Base-by-base conservation (phyloP, 53 echinoderm and acorn worm species). In the Holothuria scabra region DNA sequence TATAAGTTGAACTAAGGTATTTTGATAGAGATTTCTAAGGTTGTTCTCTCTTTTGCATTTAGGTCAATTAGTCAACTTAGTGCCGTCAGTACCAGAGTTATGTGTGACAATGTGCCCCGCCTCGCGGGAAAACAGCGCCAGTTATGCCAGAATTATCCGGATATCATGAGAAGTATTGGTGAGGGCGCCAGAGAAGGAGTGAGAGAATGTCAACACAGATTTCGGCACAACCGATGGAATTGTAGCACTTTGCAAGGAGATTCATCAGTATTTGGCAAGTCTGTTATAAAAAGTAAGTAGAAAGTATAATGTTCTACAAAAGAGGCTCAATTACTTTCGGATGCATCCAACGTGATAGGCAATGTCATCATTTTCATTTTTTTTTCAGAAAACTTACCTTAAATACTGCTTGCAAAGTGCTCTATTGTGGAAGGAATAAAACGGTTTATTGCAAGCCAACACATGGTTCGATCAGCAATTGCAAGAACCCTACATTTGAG, bases 91-190 rank as follows among this genome's bases (percentile, higher is more conserved):
- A 93, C 96, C 26, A 86, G 93, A 4, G 87, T 96, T 52, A 79
- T 93, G 80, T 96, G 96, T 62, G 92, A 93, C 64, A 96, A 96
- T 78, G 93, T 96, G 68, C 96, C 96, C 14, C 91, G 96, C 4
- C 82, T 96, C 24, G 96, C 92, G 22, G 92, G 93, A 59, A 93
- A 84, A 56, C 96, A 96, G 82, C 86, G 96, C 0, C 84, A 96
- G 55, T 87, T 96, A 8, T 96, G 96, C 56, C 96, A 90, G 55
- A 86, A 90, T 55, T 86, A 93, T 83, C 93, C 96, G 24, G 96
- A 96, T 86, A 93, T 96, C 48, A 96, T 96, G 96, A 83, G 91
- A 65, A 96, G 96, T 84, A 91, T 96, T 16, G 93, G 93, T 32
- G 84, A 89, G 21, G 96, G 96, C 9, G 96, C 93, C 67, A 80